phyloP scores from a whole-genome alignment of 2,113 vertebrate genomes.

The Microcebus lehilahytsara region DNA sequence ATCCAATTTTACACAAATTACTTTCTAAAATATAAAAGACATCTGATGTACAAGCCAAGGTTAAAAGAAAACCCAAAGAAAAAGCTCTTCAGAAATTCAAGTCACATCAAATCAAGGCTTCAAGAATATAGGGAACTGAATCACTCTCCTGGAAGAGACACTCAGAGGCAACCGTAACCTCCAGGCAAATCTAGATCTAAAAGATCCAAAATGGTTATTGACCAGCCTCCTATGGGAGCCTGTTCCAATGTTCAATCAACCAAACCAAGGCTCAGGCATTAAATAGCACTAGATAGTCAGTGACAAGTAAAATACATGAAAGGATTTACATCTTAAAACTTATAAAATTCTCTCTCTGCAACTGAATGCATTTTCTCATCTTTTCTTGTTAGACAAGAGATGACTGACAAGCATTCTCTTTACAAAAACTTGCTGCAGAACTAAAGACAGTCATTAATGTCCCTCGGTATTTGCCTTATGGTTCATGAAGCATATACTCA shows the following conservation, averaged over 20 bases:
- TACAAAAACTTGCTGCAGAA: neutral
- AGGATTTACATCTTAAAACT: neutral
- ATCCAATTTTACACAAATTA: neutral
- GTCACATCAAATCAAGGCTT: neutral
- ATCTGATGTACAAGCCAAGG: neutral
- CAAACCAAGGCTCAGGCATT: neutral
- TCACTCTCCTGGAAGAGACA: neutral
- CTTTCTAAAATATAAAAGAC: constrained; percentile 36
- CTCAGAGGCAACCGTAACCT: neutral
- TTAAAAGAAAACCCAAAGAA: constrained; percentile 45
- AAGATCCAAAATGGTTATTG: neutral
- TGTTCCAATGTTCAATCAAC: neutral
- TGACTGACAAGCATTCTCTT: neutral
- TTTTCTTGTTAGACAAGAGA: neutral
- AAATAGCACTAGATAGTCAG: neutral
- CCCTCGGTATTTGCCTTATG: neutral
- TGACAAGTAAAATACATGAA: neutral
- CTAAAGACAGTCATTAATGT: neutral
- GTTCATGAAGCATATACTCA: neutral
- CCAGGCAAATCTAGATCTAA: neutral
- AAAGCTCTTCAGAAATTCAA: constrained; percentile 21
- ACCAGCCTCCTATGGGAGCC: neutral
- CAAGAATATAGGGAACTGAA: neutral
- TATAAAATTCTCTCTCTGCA: neutral
- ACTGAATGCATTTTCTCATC: neutral